Conservation (phyloP, 1,140 invertebrate species). For the Orius insidiosus region DNA sequence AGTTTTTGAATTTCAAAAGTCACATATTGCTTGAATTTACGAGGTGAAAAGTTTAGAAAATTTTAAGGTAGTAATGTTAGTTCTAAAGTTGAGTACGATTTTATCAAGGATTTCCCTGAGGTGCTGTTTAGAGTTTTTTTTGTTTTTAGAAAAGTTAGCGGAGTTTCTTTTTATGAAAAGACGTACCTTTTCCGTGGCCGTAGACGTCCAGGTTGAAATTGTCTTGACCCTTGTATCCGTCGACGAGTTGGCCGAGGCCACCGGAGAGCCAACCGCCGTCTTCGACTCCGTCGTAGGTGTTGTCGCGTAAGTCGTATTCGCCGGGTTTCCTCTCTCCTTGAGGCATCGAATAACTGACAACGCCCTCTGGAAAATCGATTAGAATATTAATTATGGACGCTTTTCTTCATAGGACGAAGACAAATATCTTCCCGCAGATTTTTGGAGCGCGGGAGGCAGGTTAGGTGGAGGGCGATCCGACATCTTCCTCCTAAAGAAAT, state of each 20-base stretch:
- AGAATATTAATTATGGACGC: too few relatives aligned
- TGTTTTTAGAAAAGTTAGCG: neutral
- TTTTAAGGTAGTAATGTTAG: too few relatives aligned
- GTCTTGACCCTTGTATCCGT: constrained; percentile 61
- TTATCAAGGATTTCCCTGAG: too few relatives aligned
- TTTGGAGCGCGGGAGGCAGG: too few relatives aligned
- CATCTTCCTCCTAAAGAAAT: too few relatives aligned
- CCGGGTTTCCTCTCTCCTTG: constrained; percentile 31
- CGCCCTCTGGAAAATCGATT: constrained; percentile 28
- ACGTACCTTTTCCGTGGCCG: constrained; percentile 49
- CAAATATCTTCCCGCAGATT: too few relatives aligned
- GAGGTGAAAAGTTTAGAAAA: too few relatives aligned
- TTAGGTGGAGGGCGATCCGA: too few relatives aligned
- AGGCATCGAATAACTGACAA: constrained; percentile 39
- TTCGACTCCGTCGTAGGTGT: constrained; percentile 40
- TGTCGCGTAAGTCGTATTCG: constrained; percentile 38
- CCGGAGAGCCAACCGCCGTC: constrained; percentile 37
- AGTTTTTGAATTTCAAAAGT: too few relatives aligned
- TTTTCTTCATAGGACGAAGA: too few relatives aligned
- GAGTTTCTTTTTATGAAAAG: neutral
- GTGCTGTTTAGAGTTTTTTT: neutral
- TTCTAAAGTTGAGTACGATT: too few relatives aligned
- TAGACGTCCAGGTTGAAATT: constrained; percentile 58
- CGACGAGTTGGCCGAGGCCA: constrained; percentile 82
- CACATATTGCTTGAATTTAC: too few relatives aligned